Evolutionary conservation across 2,888 invertebrate genomes (phyloP).

Genomic region (Agrochola circellaris): DNA sequence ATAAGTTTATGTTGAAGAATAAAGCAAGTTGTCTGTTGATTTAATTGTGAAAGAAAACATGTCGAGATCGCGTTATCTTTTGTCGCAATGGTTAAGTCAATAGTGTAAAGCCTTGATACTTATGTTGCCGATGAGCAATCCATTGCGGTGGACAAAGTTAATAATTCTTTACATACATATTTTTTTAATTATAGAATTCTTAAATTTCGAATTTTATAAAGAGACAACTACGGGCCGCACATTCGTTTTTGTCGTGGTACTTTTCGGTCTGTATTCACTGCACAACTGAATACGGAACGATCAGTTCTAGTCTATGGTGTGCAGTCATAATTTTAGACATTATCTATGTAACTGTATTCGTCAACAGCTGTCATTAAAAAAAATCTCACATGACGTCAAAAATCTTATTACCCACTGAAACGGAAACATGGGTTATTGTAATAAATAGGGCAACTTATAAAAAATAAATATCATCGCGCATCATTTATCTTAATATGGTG

Average conservation of each 20-base stretch:
- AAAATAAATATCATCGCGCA: slow-evolving; percentile 61
- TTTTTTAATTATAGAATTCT: no score
- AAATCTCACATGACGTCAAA: slow-evolving; percentile 5
- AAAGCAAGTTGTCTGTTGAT: slow-evolving; percentile 46
- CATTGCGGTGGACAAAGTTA: slow-evolving; percentile 31
- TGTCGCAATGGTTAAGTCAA: slow-evolving; percentile 63
- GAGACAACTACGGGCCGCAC: no score
- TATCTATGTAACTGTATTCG: neutral
- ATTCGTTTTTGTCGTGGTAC: no score
- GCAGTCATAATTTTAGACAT: neutral
- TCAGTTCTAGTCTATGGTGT: no score
- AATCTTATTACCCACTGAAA: slow-evolving; percentile 4
- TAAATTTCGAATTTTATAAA: no score
- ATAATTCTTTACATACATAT: slow-evolving; percentile 1
- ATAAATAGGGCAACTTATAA: slow-evolving; percentile 64
- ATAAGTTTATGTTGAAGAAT: slow-evolving; percentile 43
- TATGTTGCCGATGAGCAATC: slow-evolving; percentile 51
- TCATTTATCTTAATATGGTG: slow-evolving; percentile 59
- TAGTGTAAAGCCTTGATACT: slow-evolving; percentile 40
- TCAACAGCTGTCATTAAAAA: neutral
- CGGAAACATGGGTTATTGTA: slow-evolving; percentile 49
- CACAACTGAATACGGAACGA: no score
- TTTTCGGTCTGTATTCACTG: no score
- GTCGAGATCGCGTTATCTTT: slow-evolving; percentile 56
- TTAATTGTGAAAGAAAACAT: slow-evolving; percentile 56